Percentiles rank a stretch among this genome's conserved stretches.
Conservation (phyloP, 2,797 vertebrate species). For the Darevskia mixta region DNA sequence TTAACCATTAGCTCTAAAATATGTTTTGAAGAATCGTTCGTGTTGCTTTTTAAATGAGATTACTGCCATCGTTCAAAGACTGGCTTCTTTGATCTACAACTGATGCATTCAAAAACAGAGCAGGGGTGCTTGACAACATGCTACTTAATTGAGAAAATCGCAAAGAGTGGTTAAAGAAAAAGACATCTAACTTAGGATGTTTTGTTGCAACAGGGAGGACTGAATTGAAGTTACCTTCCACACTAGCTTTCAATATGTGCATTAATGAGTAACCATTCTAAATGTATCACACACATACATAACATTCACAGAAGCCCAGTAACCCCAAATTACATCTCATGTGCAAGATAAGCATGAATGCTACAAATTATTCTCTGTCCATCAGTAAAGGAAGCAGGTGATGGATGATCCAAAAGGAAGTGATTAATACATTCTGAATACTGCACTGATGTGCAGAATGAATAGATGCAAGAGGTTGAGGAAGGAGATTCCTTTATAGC, state of each 20-base stretch:
- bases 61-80: neutral
- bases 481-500: conserved; percentile 24
- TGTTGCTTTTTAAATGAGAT: neutral
- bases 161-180: neutral
- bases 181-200: neutral
- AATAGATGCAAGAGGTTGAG: conserved; percentile 3
- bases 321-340: conserved; percentile 32
- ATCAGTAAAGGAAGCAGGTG: conserved; percentile 4
- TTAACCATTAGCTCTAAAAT: neutral
- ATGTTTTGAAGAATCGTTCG: conserved; percentile 4
- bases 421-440: conserved; percentile 32
- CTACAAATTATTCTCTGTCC: conserved; percentile 5
- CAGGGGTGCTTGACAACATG: neutral
- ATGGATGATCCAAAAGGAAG: conserved; percentile 43
- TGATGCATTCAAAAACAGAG: neutral
- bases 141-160: neutral
- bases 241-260: conserved; percentile 11
- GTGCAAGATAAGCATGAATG: conserved; percentile 5
- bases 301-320: conserved; percentile 28
- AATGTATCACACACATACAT: conserved; percentile 2
- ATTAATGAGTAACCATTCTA: conserved; percentile 10
- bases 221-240: neutral
- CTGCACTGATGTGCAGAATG: neutral
- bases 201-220: conserved; percentile 1
- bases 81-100: neutral